Evolutionary conservation across 2,797 vertebrate species (phyloP).

Genomic region (Pyrocephalus nanus): DNA sequence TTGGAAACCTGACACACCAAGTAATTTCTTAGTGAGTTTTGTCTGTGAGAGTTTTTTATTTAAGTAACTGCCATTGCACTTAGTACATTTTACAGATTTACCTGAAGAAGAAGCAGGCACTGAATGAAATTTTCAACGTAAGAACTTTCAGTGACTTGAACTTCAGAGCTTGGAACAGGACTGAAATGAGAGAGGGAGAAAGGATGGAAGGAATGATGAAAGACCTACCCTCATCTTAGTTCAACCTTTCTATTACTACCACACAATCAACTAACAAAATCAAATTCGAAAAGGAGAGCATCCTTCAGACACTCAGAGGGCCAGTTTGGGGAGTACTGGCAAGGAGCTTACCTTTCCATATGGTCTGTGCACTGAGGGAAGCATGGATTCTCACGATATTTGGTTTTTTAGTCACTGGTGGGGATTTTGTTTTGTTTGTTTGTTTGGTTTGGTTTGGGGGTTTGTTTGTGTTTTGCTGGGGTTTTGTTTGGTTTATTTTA

Average conservation of each 20-base stretch:
- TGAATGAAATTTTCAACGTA: background rate
- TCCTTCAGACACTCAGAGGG: background rate
- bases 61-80: background rate
- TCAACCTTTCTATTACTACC: background rate
- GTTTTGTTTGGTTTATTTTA: too few relatives aligned
- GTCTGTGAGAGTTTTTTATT: background rate
- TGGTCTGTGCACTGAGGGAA: background rate
- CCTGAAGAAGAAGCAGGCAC: background rate
- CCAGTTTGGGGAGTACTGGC: background rate
- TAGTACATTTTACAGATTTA: background rate
- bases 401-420: background rate
- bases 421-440: background rate
- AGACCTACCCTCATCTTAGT: background rate
- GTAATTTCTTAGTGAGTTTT: accelerated
- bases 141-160: background rate
- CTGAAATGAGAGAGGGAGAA: background rate
- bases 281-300: background rate
- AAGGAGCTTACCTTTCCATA: background rate
- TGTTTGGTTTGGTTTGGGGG: too few relatives aligned
- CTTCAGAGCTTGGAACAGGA: background rate
- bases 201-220: background rate
- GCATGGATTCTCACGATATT: background rate
- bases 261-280: background rate
- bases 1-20: background rate
- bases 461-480: too few relatives aligned